A percentile compares a stretch with the other conserved stretches of the same genome.
Conservation (phyloP, 2,113 vertebrate species). For the Ammodytes dubius region DNA sequence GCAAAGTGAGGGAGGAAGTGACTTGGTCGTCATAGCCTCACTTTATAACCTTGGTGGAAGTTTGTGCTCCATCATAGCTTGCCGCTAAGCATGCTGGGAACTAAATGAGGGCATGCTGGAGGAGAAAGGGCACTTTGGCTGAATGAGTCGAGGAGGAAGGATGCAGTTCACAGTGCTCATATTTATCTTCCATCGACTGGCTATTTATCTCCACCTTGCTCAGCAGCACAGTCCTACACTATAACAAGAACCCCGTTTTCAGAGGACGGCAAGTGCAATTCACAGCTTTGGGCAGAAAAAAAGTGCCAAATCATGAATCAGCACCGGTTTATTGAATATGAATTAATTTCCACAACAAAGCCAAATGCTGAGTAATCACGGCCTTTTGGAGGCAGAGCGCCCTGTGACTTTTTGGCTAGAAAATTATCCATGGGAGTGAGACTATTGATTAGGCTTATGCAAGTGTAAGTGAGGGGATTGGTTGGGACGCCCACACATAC, state of each 20-base stretch:
- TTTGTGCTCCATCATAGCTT: neutral
- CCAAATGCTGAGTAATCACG: slow-evolving; percentile 61
- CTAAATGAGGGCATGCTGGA: neutral
- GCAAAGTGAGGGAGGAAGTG: too few species aligned
- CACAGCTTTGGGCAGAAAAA: slow-evolving; percentile 4
- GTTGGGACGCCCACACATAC: neutral
- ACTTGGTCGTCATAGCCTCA: neutral
- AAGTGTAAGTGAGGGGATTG: slow-evolving; percentile 43
- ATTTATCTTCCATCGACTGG: slow-evolving; percentile 34
- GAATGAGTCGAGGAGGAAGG: slow-evolving; percentile 23
- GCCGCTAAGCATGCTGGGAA: neutral
- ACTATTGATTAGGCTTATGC: slow-evolving; percentile 71
- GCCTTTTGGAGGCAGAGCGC: slow-evolving; percentile 37
- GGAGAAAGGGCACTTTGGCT: slow-evolving; percentile 18
- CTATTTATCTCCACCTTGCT: slow-evolving; percentile 39
- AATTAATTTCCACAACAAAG: slow-evolving; percentile 51
- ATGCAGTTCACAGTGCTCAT: slow-evolving; percentile 6
- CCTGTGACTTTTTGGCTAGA: slow-evolving; percentile 58
- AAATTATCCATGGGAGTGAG: slow-evolving; percentile 56
- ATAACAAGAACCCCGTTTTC: slow-evolving; percentile 27
- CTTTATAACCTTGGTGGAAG: neutral
- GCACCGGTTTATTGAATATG: slow-evolving; percentile 45
- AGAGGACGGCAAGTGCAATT: slow-evolving; percentile 16
- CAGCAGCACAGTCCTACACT: slow-evolving; percentile 5
- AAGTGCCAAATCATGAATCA: slow-evolving; percentile 53